Evolutionary conservation across 2,113 vertebrate species (phyloP).

Genomic region (Brienomyrus longianalis): DNA sequence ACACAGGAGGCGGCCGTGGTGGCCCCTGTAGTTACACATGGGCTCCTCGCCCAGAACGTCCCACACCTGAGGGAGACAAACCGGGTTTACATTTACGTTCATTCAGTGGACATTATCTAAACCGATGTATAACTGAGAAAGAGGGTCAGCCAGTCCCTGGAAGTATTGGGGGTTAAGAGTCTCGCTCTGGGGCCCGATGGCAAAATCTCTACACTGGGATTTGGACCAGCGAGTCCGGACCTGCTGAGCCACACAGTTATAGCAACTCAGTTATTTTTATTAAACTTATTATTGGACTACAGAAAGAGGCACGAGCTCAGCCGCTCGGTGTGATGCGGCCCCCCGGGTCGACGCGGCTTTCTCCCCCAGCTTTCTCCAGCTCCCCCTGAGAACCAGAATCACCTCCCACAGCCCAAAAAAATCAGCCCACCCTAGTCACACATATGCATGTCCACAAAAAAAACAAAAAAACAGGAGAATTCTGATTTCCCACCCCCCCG

Average conservation of each 20-base stretch:
- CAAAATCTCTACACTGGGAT: neutral
- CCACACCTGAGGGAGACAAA: slow-evolving; percentile 72
- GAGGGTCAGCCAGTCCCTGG: neutral
- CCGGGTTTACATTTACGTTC: neutral
- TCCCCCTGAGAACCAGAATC: too few relatives aligned
- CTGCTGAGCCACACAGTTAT: too few relatives aligned
- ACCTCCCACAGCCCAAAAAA: too few relatives aligned
- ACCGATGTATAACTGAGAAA: neutral
- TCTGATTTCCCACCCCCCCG: neutral
- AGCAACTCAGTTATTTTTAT: too few relatives aligned
- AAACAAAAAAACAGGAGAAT: too few relatives aligned
- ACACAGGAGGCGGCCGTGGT: slow-evolving; percentile 74
- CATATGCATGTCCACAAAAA: neutral
- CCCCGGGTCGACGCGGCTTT: too few relatives aligned
- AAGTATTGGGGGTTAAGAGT: neutral
- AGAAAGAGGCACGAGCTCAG: too few relatives aligned
- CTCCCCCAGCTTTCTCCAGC: too few relatives aligned
- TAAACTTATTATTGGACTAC: too few relatives aligned
- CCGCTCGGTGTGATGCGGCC: too few relatives aligned
- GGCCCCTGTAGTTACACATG: slow-evolving; percentile 83
- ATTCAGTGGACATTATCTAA: too few relatives aligned
- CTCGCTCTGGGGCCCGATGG: neutral
- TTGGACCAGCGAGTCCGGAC: neutral
- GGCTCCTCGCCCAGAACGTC: slow-evolving; percentile 78
- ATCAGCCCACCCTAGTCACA: too few relatives aligned